A percentile compares a stretch with the other conserved stretches of the same genome.
Evolutionary conservation across 2,113 vertebrate genomes (phyloP).

Genomic region (Bostrychus sinensis): DNA sequence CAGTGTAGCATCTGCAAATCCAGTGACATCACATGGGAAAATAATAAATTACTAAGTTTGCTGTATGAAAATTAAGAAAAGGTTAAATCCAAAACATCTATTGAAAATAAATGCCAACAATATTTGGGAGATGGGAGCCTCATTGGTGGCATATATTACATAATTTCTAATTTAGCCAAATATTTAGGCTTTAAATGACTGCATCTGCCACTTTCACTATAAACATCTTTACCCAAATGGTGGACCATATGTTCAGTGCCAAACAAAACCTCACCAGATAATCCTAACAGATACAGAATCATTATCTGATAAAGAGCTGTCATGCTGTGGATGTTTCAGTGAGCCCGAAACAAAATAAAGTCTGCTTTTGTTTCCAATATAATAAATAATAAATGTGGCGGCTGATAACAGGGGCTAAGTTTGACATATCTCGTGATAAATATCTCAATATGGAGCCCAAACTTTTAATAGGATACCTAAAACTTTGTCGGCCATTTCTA

Average conservation of each 20-base stretch:
- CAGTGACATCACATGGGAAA: too few relatives aligned
- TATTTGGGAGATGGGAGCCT: too few relatives aligned
- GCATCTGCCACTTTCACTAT: neutral
- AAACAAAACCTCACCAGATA: neutral
- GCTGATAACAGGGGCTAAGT: neutral
- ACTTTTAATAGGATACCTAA: conserved; percentile 1
- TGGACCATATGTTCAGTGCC: neutral
- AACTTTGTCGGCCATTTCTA: neutral
- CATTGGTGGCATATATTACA: too few relatives aligned
- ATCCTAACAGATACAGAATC: neutral
- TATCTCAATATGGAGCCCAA: neutral
- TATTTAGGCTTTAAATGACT: neutral
- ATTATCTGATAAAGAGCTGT: neutral
- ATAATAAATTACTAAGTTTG: too few relatives aligned
- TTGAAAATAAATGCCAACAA: too few relatives aligned
- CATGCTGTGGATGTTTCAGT: neutral
- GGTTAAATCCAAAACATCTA: too few relatives aligned
- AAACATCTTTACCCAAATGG: neutral
- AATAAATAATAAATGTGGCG: neutral
- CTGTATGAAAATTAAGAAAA: too few relatives aligned
- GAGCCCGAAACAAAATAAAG: neutral
- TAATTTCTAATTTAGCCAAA: neutral
- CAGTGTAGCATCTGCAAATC: too few relatives aligned
- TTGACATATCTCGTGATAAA: neutral
- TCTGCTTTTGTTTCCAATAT: neutral